Evolutionary conservation across 2,113 vertebrate genomes (phyloP).

Genomic region (Hirundichthys speculiger): DNA sequence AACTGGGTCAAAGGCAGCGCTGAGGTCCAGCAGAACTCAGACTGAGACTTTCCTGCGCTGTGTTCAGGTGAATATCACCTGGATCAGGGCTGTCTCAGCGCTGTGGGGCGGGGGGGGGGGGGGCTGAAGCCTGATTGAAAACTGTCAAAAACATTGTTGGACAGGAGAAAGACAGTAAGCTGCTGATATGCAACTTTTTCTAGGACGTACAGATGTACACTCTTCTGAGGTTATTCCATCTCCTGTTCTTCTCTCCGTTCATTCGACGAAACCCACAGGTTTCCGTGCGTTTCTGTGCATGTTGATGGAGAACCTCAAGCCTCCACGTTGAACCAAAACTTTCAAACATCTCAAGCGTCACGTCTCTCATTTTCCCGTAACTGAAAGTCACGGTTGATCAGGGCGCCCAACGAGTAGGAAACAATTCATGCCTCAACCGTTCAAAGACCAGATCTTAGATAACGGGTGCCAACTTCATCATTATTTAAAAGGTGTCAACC

Average conservation of each 20-base stretch:
- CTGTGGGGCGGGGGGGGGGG: no score
- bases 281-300: not conserved
- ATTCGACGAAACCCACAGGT: not conserved
- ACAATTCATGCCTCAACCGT: no score
- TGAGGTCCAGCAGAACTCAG: no score
- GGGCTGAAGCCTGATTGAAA: no score
- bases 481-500: constrained; percentile 29
- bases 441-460: not conserved
- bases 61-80: not conserved
- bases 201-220: no score
- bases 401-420: not conserved
- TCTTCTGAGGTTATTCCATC: constrained; percentile 9
- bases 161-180: no score
- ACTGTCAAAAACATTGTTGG: no score
- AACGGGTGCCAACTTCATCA: no score
- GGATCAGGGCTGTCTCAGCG: no score
- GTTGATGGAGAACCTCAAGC: not conserved
- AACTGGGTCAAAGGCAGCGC: no score
- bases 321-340: constrained; percentile 7
- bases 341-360: not conserved
- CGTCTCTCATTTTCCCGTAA: not conserved
- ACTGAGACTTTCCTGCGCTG: not conserved
- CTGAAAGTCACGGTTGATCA: not conserved
- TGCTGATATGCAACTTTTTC: no score
- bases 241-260: not conserved